phyloP scores from a whole-genome alignment of 2,888 invertebrate genomes.

The Luperina testacea region DNA sequence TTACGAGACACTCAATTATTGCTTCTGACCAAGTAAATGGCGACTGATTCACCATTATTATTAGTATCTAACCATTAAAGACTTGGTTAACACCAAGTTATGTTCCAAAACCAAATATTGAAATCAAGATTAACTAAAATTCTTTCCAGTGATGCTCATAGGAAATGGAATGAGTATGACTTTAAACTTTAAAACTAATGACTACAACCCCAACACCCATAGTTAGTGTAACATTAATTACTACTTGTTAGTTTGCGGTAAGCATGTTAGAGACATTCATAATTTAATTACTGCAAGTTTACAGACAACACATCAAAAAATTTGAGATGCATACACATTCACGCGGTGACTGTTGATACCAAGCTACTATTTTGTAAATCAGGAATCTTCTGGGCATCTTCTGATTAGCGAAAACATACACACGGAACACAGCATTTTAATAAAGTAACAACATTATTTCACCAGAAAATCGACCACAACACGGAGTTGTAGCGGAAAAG shows the following conservation, averaged over 20 bases:
- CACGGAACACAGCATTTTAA: not conserved
- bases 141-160: not conserved
- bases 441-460: not conserved
- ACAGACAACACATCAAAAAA: not conserved
- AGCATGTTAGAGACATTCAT: constrained; percentile 40
- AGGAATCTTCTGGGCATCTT: not conserved
- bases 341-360: not conserved
- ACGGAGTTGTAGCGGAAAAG: not conserved
- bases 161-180: not conserved
- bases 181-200: not conserved
- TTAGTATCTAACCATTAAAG: not conserved
- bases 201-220: not conserved
- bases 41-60: not conserved
- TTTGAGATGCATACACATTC: not conserved
- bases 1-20: constrained; percentile 44
- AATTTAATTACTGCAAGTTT: constrained; percentile 34
- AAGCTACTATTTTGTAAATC: not conserved
- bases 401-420: not conserved
- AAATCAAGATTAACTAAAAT: not conserved
- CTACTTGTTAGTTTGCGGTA: constrained; percentile 39
- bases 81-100: not conserved
- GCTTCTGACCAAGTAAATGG: not conserved
- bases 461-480: not conserved
- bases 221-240: constrained; percentile 27
- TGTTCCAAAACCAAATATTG: not conserved